phyloP scores from a whole-genome alignment of 2,113 vertebrate genomes.

The Eurypyga helias region DNA sequence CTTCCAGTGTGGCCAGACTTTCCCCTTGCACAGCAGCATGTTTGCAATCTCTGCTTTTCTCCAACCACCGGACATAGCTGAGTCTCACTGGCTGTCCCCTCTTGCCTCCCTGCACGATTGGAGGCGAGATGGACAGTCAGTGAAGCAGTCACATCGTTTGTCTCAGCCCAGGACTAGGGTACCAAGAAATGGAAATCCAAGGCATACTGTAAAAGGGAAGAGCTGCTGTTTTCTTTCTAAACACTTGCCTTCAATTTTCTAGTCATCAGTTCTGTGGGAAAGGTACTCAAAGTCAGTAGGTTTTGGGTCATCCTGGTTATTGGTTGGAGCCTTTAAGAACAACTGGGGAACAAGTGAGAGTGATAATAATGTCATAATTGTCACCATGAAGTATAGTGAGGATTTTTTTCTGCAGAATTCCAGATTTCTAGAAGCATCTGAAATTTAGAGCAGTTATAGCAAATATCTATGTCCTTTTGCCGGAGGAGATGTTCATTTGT shows the following conservation, averaged over 20 bases:
- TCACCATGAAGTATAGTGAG: neutral
- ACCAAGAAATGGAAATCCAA: neutral
- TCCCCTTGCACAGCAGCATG: neutral
- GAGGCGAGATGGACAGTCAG: too few relatives aligned
- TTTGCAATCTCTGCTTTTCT: neutral
- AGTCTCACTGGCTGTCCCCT: neutral
- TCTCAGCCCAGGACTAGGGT: neutral
- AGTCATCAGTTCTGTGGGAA: neutral
- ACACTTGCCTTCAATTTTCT: neutral
- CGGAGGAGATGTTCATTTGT: neutral
- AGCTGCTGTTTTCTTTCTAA: neutral
- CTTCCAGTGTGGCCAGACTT: neutral
- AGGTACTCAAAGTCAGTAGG: neutral
- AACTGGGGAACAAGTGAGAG: neutral
- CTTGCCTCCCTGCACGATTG: neutral
- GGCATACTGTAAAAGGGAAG: too few relatives aligned
- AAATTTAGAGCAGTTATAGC: rapidly evolving
- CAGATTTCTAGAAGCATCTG: neutral
- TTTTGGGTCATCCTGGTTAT: neutral
- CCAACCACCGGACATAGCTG: neutral
- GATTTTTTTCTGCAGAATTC: neutral
- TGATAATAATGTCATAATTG: neutral
- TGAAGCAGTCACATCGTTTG: neutral
- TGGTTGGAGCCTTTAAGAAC: neutral
- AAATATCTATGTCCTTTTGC: neutral